phyloP scores from a whole-genome alignment of 2,888 invertebrate genomes.

The Rutpela maculata region DNA sequence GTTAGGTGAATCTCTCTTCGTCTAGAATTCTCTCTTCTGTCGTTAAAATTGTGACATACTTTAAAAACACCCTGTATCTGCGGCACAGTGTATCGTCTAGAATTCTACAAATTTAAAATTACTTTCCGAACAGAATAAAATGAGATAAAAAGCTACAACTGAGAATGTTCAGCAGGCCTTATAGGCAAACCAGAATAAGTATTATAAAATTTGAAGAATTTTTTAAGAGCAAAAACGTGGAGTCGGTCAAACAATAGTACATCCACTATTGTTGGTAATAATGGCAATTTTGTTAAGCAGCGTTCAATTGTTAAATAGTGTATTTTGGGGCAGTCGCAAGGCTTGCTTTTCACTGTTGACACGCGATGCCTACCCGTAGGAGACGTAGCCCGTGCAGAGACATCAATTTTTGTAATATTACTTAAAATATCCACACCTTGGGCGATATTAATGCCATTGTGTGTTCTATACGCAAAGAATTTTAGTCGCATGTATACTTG shows the following conservation, averaged over 20 bases:
- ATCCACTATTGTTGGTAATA: constrained; percentile 7
- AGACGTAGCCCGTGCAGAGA: constrained; percentile 33
- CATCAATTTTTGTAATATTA: constrained; percentile 45
- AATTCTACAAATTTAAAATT: too few relatives aligned
- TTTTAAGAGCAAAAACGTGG: background rate
- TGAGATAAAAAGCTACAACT: background rate
- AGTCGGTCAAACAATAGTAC: constrained; percentile 1
- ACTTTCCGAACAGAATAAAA: background rate
- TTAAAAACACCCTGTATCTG: too few relatives aligned
- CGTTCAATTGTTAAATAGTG: constrained; percentile 41
- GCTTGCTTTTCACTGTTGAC: constrained; percentile 34
- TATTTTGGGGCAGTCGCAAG: constrained; percentile 26
- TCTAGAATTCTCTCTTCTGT: too few relatives aligned
- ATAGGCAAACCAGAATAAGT: background rate
- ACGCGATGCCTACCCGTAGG: constrained; percentile 48
- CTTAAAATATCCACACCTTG: constrained; percentile 42
- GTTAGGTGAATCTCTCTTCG: too few relatives aligned
- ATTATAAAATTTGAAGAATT: constrained; percentile 7
- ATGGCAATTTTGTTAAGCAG: constrained; percentile 42
- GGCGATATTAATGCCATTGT: constrained; percentile 34
- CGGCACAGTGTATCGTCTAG: too few relatives aligned
- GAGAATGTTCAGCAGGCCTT: background rate
- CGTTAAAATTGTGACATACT: too few relatives aligned
- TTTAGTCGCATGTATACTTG: constrained; percentile 41
- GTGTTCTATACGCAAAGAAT: constrained; percentile 34